Conservation (phyloP, 2,888 invertebrate species). For the Plebejus argus region DNA sequence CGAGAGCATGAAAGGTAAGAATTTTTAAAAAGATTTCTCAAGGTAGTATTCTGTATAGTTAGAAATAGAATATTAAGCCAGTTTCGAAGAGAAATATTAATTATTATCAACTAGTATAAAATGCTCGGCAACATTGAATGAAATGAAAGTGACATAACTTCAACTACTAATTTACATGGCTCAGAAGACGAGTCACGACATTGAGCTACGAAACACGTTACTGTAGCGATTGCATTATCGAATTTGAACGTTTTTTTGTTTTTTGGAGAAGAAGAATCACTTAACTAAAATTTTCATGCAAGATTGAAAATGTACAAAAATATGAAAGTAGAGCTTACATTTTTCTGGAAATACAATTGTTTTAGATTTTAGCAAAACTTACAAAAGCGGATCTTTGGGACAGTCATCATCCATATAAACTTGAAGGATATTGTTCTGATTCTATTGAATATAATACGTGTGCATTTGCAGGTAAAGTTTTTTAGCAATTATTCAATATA, state of each 20-base stretch:
- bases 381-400: neutral
- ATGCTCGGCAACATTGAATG: slow-evolving; percentile 7
- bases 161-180: slow-evolving; percentile 2
- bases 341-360: neutral
- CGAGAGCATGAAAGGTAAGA: neutral
- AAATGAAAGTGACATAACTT: slow-evolving; percentile 22
- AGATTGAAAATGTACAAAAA: too few relatives aligned
- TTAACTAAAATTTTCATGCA: neutral
- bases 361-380: neutral
- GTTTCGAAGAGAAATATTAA: neutral
- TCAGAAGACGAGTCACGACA: slow-evolving; percentile 11
- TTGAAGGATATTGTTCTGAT: too few relatives aligned
- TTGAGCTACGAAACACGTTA: slow-evolving; percentile 27
- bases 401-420: too few relatives aligned
- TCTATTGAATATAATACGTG: too few relatives aligned
- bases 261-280: neutral
- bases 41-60: neutral
- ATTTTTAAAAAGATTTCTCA: neutral
- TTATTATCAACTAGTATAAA: slow-evolving; percentile 11
- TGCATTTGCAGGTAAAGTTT: too few relatives aligned
- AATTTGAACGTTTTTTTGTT: neutral
- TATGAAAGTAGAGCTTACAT: neutral
- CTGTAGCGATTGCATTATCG: neutral
- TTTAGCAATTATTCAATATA: neutral
- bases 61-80: neutral